Conservation (phyloP, 2,113 vertebrate genomes). For the Mustela nigripes region DNA sequence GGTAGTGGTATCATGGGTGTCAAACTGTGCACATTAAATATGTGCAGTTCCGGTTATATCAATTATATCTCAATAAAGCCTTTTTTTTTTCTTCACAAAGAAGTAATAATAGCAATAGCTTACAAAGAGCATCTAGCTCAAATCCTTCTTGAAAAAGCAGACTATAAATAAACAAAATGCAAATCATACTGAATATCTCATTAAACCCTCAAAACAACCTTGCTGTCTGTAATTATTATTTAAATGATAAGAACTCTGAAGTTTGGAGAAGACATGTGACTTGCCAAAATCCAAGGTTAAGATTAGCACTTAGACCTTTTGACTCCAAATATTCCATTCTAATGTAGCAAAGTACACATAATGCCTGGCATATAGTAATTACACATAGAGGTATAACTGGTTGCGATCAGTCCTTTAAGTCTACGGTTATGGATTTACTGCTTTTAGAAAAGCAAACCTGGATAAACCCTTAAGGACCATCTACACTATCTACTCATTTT, state of each 20-base stretch:
- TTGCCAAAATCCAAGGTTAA: constrained; percentile 5
- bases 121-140: background rate
- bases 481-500: background rate
- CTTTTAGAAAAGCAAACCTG: background rate
- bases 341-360: background rate
- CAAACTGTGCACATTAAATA: background rate
- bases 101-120: background rate
- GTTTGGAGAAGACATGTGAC: background rate
- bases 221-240: background rate
- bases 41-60: background rate
- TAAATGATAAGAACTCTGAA: background rate
- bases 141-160: background rate
- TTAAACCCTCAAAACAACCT: background rate
- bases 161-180: background rate
- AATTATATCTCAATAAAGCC: background rate
- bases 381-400: background rate
- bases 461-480: background rate
- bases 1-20: background rate
- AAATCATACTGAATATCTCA: background rate
- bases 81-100: background rate
- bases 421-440: too few species aligned
- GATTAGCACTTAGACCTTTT: background rate
- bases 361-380: background rate
- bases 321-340: background rate
- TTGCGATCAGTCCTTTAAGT: background rate